Conservation (phyloP, 1,140 invertebrate species). For the Asbolus verrucosus region DNA sequence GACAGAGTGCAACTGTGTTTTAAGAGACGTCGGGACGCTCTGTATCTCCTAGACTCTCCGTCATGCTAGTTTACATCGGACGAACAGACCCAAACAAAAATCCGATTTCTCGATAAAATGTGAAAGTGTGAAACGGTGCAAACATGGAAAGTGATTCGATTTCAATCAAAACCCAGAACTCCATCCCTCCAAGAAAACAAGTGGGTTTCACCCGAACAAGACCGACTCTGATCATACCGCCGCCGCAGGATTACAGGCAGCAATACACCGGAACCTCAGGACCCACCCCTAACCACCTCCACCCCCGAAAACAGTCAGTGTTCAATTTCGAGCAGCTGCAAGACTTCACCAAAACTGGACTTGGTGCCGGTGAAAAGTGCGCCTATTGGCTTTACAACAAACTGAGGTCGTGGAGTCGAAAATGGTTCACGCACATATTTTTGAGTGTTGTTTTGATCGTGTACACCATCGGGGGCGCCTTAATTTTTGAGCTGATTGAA, state of each 20-base stretch:
- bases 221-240: slow-evolving; percentile 54
- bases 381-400: slow-evolving; percentile 84
- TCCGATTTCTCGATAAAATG: slow-evolving; percentile 10
- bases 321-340: slow-evolving; percentile 38
- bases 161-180: slow-evolving; percentile 27
- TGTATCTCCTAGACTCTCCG: slow-evolving; percentile 7
- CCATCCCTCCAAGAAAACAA: slow-evolving; percentile 38
- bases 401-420: slow-evolving; percentile 79
- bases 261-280: background rate
- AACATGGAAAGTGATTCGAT: slow-evolving; percentile 35
- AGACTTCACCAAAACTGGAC: slow-evolving; percentile 77
- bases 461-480: slow-evolving; percentile 83
- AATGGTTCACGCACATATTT: slow-evolving; percentile 91
- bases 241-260: slow-evolving; percentile 40
- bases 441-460: slow-evolving; percentile 79
- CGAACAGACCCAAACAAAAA: background rate
- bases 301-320: slow-evolving; percentile 19
- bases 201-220: slow-evolving; percentile 51
- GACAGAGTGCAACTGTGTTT: slow-evolving; percentile 18
- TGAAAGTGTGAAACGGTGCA: slow-evolving; percentile 5
- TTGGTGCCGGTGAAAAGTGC: slow-evolving; percentile 83
- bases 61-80: background rate
- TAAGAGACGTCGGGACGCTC: slow-evolving; percentile 19
- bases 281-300: slow-evolving; percentile 6
- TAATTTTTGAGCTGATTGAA: slow-evolving; percentile 82